Percentiles rank a stretch among this genome's conserved stretches.
Conservation (phyloP, 2,113 vertebrate species). For the Oophaga pumilio region DNA sequence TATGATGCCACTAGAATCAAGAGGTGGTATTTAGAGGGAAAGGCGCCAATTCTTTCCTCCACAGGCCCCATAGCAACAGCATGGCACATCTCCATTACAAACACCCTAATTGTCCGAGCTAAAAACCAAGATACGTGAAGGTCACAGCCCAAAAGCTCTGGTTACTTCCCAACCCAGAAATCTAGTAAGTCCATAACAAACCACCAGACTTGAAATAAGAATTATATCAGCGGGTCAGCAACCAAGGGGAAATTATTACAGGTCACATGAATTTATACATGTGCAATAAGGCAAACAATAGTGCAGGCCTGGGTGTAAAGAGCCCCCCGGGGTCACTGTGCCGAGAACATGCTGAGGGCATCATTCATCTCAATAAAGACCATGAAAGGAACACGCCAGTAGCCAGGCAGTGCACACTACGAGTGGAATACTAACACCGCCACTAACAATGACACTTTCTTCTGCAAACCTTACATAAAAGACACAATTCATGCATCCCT, state of each 20-base stretch:
- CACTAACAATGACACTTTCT: not conserved
- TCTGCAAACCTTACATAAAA: not conserved
- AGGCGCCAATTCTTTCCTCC: not conserved
- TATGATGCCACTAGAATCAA: not conserved
- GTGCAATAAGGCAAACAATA: not conserved
- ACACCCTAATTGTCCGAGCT: not conserved
- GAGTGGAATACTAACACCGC: not conserved
- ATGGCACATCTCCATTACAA: not conserved
- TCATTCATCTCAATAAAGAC: slow-evolving; percentile 11
- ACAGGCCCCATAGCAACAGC: not conserved
- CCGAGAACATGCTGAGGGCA: not conserved
- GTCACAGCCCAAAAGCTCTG: not conserved
- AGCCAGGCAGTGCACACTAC: not conserved
- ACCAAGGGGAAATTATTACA: not conserved
- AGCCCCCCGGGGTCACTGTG: not conserved
- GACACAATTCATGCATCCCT: not conserved
- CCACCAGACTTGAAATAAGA: not conserved
- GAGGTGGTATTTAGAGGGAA: not conserved
- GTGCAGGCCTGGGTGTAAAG: not conserved
- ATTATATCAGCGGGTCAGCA: not conserved
- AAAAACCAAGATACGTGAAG: not conserved
- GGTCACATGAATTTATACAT: not conserved
- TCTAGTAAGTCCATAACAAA: not conserved
- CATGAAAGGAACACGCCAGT: slow-evolving; percentile 1
- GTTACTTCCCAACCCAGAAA: not conserved